Base-by-base conservation (phyloP, 1,140 invertebrate species). In the Eriocheir sinensis region DNA sequence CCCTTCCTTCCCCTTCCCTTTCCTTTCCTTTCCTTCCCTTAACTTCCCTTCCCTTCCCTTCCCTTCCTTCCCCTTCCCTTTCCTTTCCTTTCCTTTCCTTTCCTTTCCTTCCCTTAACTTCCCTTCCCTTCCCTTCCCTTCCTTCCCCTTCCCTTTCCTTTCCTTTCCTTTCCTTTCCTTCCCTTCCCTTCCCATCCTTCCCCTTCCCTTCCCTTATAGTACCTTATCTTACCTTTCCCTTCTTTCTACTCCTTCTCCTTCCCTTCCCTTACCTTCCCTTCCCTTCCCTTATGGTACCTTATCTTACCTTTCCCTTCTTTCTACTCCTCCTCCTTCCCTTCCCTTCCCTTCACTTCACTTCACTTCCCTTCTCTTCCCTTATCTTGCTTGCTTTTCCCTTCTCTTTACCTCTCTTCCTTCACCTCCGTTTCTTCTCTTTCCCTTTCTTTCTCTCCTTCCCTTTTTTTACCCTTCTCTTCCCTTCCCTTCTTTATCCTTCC, bases 231-330 rank as follows among this genome's bases (percentile, higher is more conserved):
- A n/a, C n/a, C n/a, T n/a, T n/a, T n/a, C n/a, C n/a, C n/a, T n/a
- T n/a, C n/a, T 81, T 89, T 41, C 86, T 41, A 81, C 79, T 81
- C 79, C 79, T 80, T 32, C 34, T 32, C 17, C 79, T 80, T 32
- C 17, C 79, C 79, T 32, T 80, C 79, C 34, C 79, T 80, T 32
- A n/a, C 79, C 34, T 32, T 21, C 79, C 34, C 79, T 80, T 32
- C 34, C 79, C 34, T 32, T 80, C 79, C 17, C 79, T 80, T 32
- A 12, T 27, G 9, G 12, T 72, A 9, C 27, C 60, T 72, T 27
- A 12, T 27, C 27, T 27, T 72, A 9, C 27, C 79, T 80, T 32
- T 80, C 79, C 17, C 79, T 80, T 32, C 34, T 32, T 80, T 32
- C 34, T 32, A n/a, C 79, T 80, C 79, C 34, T 32, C 34, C 79